A percentile compares a stretch with the other conserved stretches of the same genome.
Conservation (phyloP, 2,888 invertebrate species). For the Mycalesis mineus region DNA sequence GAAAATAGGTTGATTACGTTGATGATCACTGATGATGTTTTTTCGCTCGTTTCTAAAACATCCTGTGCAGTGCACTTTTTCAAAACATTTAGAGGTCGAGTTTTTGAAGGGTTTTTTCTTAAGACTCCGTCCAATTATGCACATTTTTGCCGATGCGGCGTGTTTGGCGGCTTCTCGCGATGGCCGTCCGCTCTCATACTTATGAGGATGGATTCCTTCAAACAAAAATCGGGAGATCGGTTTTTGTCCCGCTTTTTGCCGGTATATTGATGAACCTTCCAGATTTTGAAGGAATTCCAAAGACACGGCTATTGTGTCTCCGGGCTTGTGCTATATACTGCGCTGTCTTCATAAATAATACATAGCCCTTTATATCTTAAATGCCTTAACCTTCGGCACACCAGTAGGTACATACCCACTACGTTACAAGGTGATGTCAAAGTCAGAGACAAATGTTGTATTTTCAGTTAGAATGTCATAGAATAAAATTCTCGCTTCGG, state of each 20-base stretch:
- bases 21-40: too few species aligned
- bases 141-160: slow-evolving; percentile 74
- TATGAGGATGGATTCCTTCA: slow-evolving; percentile 68
- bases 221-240: slow-evolving; percentile 67
- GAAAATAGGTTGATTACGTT: too few species aligned
- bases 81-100: slow-evolving; percentile 71
- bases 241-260: slow-evolving; percentile 70
- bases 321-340: slow-evolving; percentile 15
- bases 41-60: slow-evolving; percentile 34
- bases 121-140: slow-evolving; percentile 70
- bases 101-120: slow-evolving; percentile 74
- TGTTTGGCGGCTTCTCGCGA: slow-evolving; percentile 58
- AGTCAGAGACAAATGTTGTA: too few species aligned
- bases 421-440: too few species aligned
- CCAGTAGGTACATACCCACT: background rate
- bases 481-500: too few species aligned
- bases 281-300: slow-evolving; percentile 65
- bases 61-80: slow-evolving; percentile 73
- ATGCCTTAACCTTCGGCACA: background rate
- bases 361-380: slow-evolving; percentile 15
- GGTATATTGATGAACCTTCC: slow-evolving; percentile 66
- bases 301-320: slow-evolving; percentile 28
- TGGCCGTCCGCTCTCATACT: slow-evolving; percentile 52
- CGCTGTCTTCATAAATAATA: slow-evolving; percentile 26
- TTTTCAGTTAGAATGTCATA: too few species aligned